A percentile compares a stretch with the other conserved stretches of the same genome.
Evolutionary conservation across 1,140 invertebrate species (phyloP).

Genomic region (Heliconius melpomene): DNA sequence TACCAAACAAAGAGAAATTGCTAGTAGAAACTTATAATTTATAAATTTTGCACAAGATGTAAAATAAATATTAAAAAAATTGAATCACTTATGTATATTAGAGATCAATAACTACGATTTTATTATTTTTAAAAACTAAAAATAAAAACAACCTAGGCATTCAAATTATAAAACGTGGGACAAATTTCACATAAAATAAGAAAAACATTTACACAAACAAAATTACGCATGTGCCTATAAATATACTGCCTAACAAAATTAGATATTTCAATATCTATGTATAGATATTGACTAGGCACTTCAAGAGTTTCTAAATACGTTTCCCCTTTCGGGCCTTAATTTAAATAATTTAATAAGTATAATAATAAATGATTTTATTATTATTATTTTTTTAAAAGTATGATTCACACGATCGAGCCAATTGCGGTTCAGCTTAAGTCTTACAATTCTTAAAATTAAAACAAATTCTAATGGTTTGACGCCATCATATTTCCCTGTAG

Average conservation of each 20-base stretch:
- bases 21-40: no score
- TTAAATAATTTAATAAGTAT: slow-evolving; percentile 7
- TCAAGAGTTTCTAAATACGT: slow-evolving; percentile 14
- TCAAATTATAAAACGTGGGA: neutral
- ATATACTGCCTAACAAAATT: slow-evolving; percentile 9
- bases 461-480: neutral
- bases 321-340: slow-evolving; percentile 4
- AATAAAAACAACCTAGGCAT: slow-evolving; percentile 2
- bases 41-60: neutral
- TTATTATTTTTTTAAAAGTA: neutral
- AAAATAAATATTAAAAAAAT: neutral
- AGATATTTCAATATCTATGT: slow-evolving; percentile 17
- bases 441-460: slow-evolving; percentile 15
- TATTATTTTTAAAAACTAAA: neutral
- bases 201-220: neutral
- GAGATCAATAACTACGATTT: slow-evolving; percentile 10
- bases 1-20: neutral
- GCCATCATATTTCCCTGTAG: slow-evolving; percentile 9
- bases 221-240: neutral
- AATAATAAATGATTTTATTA: slow-evolving; percentile 1
- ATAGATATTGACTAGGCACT: slow-evolving; percentile 15
- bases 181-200: neutral
- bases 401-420: slow-evolving; percentile 9
- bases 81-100: slow-evolving; percentile 11
- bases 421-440: slow-evolving; percentile 5